phyloP scores from a whole-genome alignment of 2,888 invertebrate species.

The Rotaria macrura region DNA sequence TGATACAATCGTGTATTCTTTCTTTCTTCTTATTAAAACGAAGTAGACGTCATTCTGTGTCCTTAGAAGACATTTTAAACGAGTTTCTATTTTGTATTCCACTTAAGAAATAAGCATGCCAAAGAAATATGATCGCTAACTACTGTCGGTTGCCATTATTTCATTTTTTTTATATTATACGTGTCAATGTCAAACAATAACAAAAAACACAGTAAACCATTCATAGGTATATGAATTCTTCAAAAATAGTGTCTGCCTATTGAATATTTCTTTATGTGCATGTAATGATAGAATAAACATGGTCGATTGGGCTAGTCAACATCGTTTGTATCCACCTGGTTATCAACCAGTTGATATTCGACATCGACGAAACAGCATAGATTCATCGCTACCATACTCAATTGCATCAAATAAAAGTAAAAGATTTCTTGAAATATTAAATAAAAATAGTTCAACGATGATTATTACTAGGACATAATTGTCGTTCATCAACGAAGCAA shows the following conservation, averaged over 20 bases:
- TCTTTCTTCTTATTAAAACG: no score
- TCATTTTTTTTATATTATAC: not conserved
- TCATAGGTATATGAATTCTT: no score
- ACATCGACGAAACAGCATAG: not conserved
- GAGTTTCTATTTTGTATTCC: not conserved
- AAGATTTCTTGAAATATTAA: no score
- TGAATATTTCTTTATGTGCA: not conserved
- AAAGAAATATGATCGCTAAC: not conserved
- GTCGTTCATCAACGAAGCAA: not conserved
- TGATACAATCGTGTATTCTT: no score
- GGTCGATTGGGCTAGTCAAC: not conserved
- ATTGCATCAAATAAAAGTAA: not conserved
- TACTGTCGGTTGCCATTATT: not conserved
- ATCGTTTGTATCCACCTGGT: not conserved
- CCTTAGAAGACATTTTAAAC: not conserved
- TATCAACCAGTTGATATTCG: not conserved
- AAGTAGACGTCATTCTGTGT: not conserved
- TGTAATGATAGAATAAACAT: not conserved
- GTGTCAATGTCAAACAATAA: not conserved
- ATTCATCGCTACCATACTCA: not conserved
- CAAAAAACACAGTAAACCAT: not conserved
- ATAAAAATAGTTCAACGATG: no score
- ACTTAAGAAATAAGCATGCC: not conserved
- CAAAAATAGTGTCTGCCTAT: no score
- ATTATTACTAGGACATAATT: not conserved